Percentiles rank a stretch among this genome's conserved stretches.
These are phyloP conservation scores for Calliopum simillimum DNA, from an alignment of 2,888 invertebrate genomes.

Conservation along the genomic window DNA sequence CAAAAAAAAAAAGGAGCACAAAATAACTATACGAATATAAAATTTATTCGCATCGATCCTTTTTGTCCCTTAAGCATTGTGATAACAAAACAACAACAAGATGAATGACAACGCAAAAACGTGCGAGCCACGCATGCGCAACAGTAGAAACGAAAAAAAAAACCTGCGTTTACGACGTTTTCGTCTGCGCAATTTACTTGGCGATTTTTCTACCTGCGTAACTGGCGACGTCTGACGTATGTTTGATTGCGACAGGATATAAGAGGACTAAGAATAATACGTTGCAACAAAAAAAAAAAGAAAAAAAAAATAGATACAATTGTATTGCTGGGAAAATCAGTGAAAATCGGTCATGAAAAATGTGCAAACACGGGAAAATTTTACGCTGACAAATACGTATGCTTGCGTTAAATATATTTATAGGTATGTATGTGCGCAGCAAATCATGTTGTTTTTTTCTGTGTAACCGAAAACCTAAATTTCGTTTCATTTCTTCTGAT, in stretches of 20 bases:
- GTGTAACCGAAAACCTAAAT: not conserved
- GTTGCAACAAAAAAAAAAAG: not conserved
- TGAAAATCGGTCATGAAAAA: not conserved
- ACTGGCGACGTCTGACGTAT: slow-evolving; percentile 14
- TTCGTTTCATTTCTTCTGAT: not conserved
- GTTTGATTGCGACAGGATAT: slow-evolving; percentile 20
- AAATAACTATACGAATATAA: slow-evolving; percentile 47
- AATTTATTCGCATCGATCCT: slow-evolving; percentile 55
- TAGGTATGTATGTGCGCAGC: not conserved
- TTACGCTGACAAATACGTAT: not conserved
- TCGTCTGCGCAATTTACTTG: slow-evolving; percentile 7
- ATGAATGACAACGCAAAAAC: slow-evolving; percentile 25
- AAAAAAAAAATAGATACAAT: not conserved
- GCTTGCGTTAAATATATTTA: not conserved
- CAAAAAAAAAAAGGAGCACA: slow-evolving; percentile 20
- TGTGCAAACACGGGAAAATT: not conserved
- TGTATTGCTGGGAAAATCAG: not conserved
- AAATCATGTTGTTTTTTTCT: not conserved
- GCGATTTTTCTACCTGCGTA: slow-evolving; percentile 10
- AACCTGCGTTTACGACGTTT: not conserved
- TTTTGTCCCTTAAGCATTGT: not conserved
- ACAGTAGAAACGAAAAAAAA: not conserved
- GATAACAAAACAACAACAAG: slow-evolving; percentile 23
- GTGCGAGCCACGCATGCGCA: slow-evolving; percentile 29
- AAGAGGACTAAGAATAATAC: not conserved